Conservation (phyloP, 2,797 vertebrate genomes). For the Semaprochilodus insignis region DNA sequence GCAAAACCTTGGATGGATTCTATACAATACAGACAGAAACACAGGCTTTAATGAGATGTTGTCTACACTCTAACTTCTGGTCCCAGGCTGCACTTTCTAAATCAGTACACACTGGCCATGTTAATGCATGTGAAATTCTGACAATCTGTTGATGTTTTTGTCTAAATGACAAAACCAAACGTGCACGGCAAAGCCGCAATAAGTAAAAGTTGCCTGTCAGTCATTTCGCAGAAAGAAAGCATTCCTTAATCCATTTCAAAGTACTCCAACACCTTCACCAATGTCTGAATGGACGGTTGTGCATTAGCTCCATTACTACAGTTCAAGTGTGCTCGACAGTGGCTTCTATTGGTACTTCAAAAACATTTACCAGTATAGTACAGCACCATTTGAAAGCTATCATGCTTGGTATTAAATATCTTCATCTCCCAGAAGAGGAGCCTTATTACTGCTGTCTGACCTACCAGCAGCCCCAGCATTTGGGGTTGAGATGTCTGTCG, state of each 20-base stretch:
- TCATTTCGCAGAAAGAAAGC: too few species aligned
- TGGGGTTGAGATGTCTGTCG: constrained; percentile 69
- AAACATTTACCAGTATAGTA: too few species aligned
- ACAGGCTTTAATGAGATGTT: neutral
- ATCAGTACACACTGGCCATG: too few species aligned
- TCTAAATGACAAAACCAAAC: neutral
- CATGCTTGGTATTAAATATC: neutral
- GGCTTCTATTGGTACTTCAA: too few species aligned
- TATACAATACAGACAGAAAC: constrained; percentile 51
- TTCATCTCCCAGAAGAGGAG: neutral
- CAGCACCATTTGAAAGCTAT: neutral
- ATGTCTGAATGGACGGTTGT: too few species aligned
- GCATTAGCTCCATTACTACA: too few species aligned
- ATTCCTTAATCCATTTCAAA: neutral
- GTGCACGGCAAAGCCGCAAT: neutral
- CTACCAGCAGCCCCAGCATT: constrained; percentile 84
- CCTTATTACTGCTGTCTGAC: neutral
- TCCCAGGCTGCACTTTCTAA: too few species aligned
- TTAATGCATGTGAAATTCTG: neutral
- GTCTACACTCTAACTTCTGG: too few species aligned
- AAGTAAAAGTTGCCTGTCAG: neutral
- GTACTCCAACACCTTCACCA: neutral
- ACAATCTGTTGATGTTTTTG: neutral
- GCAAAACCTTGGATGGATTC: constrained; percentile 89
- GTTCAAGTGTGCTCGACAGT: too few species aligned